Base-by-base conservation (phyloP, 1,140 invertebrate genomes). In the Chlorops oryzae region DNA sequence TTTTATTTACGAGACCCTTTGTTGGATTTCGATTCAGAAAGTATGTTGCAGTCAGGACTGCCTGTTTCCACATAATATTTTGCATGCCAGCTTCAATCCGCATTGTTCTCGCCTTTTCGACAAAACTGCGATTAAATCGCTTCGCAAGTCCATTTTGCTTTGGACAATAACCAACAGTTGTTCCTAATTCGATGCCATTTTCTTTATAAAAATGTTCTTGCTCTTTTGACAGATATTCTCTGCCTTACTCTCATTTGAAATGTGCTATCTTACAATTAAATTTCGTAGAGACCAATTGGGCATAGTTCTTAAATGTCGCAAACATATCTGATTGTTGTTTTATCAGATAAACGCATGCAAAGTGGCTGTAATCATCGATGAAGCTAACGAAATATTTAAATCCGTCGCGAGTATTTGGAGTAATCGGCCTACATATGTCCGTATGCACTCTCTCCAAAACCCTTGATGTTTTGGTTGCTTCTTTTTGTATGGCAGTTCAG, bases 101-200 rank as follows among this genome's bases (percentile, higher is more conserved):
- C 57, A 75, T 52, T 42, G 62, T 57, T 53, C 70, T 58, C 24
- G 70, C 66, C 48, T 55, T 64, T 17, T 74, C 65, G 3, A 64
- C 44, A 5, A 77, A 45, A 5, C 62, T 76, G 17, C 74, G 43
- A 44, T 76, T 75, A 18, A 58, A 56, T 39, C 72, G 48, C 58
- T 77, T 74, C 9, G 65, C 59, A 23, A 59, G 55, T 12, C 73
- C 74, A 59, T 78, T 77, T 49, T 70, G 63, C 50, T 72, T 32
- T 9, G 28, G 28, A 32, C 28, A 32, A 32, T 32, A 32, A 32
- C 28, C 28, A 32, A 55, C 50, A 7, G 63, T 68, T n/a, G 42
- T 56, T 32, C 70, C 52, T 37, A 63, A 52, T 23, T 44, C 39
- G 20, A 72, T 70, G 5, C 63, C 63, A 37, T 57, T 56, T 17